Evolutionary conservation across 1,140 invertebrate genomes (phyloP), one percentile per base, ranked within the genome.

Genomic region (Caligus rogercresseyi): DNA sequence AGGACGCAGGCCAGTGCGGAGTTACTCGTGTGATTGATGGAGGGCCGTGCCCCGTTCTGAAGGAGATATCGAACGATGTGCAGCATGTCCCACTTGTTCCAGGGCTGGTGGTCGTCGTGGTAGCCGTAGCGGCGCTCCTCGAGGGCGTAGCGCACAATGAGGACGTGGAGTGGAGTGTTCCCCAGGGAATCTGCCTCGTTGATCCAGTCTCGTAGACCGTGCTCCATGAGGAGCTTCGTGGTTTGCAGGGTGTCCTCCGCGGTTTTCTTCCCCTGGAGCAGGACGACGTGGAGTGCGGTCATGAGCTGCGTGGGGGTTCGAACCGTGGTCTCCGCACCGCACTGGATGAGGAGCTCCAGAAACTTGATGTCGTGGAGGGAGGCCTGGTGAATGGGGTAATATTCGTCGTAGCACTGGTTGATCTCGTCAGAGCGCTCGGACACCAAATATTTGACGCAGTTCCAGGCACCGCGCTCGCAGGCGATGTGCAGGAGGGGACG

Each of bases 341-440:
- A 74, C 64, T 70, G 74, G 43, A 83, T 81, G 18, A 84, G 71
- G 25, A 83, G 69, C 67, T 82, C 80, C 3, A 84, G 71, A 69
- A 83, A 83, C 65, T 80, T 79, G 25, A 78, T 75, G 65, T 83
- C 79, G 68, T 83, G 81, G 23, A 82, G 73, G 3, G 80, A 80
- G 1, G 82, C 82, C 68, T 84, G 81, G 70, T 84, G 83, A 58
- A 85, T 82, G 3, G 83, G 83, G 73, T 82, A 84, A 70, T 83
- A 84, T 73, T 85, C 83, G 69, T 85, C 83, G 72, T 81, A 83
- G 55, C 83, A 79, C 54, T 81, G 77, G 70, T 85, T 83, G 14
- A 85, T 81, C 72, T 85, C 82, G 66, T 84, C 81, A 23, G 78
- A 78, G 43, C 68, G 52, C 19, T 63, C 61, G 15, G 77, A 73